phyloP scores from a whole-genome alignment of 2,888 invertebrate species.

The Callinectes sapidus region DNA sequence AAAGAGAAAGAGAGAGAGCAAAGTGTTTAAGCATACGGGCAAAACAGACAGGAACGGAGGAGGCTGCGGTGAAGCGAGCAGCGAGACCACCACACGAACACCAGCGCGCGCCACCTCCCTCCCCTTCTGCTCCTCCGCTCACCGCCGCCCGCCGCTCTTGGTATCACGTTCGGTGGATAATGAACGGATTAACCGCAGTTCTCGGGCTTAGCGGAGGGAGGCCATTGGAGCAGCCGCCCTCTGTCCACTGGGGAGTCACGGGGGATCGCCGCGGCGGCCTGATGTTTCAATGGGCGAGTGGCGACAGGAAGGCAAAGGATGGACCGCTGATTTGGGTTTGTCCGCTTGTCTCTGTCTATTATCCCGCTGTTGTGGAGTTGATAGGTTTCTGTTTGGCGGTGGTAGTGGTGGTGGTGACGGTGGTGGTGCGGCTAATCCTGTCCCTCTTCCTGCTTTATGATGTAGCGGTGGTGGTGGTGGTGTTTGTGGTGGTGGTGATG shows the following conservation, averaged over 20 bases:
- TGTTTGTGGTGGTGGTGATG: constrained; percentile 4
- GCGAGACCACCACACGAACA: no score
- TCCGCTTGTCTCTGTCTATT: not conserved
- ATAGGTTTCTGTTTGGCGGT: not conserved
- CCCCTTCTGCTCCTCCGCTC: not conserved
- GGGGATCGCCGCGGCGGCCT: not conserved
- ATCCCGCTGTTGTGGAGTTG: constrained; percentile 2
- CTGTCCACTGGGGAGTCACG: constrained; percentile 12
- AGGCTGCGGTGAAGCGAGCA: not conserved
- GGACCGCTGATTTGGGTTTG: not conserved
- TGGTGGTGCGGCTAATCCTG: not conserved
- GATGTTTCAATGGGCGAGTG: constrained; percentile 11
- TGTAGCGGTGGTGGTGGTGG: not conserved
- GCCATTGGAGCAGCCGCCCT: constrained; percentile 11
- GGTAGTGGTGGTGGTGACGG: not conserved
- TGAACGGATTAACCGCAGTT: constrained; percentile 60
- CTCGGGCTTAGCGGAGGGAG: constrained; percentile 54
- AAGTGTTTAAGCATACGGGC: no score
- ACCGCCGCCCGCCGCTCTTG: not conserved
- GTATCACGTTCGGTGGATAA: constrained; percentile 49
- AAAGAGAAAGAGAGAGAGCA: no score
- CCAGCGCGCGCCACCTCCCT: not conserved
- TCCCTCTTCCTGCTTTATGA: not conserved
- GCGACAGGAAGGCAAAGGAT: not conserved
- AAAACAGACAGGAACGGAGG: no score